Percentiles rank a stretch among this genome's conserved stretches.
Conservation (phyloP, 2,113 vertebrate genomes). For the Parus major region DNA sequence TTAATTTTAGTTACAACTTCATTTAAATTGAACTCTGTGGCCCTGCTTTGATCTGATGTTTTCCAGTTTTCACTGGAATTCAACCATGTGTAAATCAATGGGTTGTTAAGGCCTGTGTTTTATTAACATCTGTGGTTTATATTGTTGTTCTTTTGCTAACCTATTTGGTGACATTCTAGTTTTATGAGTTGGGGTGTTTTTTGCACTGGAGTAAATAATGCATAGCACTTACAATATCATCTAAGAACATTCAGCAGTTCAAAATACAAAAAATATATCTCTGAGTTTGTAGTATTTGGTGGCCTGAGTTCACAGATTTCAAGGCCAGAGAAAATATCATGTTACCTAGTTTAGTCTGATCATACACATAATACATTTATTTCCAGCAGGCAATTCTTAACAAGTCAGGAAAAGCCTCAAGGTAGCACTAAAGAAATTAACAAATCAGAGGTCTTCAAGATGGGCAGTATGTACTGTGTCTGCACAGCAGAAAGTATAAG, state of each 20-base stretch:
- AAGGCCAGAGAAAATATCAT: neutral
- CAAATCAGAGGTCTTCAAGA: neutral
- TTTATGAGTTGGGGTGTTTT: fast-evolving
- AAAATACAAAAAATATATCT: neutral
- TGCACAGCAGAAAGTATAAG: neutral
- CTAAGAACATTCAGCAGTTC: neutral
- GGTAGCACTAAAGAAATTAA: neutral
- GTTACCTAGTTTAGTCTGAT: neutral
- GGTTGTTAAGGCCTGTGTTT: neutral
- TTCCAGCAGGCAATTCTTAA: neutral
- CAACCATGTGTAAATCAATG: neutral
- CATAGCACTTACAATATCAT: neutral
- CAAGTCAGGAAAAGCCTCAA: neutral
- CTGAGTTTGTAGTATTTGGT: neutral
- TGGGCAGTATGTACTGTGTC: neutral
- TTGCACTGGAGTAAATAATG: neutral
- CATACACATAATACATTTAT: neutral
- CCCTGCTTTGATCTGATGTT: neutral
- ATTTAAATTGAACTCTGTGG: neutral
- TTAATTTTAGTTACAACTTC: neutral
- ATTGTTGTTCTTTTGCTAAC: neutral
- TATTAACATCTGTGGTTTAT: neutral
- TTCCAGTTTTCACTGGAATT: neutral
- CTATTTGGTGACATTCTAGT: neutral
- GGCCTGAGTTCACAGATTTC: neutral